phyloP scores from a whole-genome alignment of 2,113 vertebrate genomes.

The Maccullochella peelii region DNA sequence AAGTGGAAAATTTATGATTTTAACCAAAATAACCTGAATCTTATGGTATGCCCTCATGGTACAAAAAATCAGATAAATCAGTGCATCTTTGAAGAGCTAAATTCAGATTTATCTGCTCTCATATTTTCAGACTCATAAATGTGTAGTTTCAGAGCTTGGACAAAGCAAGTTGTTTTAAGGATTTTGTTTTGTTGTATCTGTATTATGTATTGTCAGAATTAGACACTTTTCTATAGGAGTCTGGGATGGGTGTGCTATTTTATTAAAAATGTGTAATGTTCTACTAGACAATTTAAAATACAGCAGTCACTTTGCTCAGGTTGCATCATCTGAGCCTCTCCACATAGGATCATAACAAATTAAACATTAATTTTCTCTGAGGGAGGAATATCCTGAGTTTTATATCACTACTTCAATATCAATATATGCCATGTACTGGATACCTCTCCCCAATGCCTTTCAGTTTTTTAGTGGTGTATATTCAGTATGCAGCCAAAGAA shows the following conservation, averaged over 20 bases:
- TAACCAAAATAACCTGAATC: not conserved
- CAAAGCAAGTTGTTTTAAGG: not conserved
- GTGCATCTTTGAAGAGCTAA: not conserved
- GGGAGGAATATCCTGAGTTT: constrained; percentile 7
- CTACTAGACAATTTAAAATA: constrained; percentile 18
- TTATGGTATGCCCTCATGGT: not conserved
- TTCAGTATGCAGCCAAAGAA: not conserved
- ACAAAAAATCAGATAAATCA: not conserved
- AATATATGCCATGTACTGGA: not conserved
- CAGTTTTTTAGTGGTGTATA: not conserved
- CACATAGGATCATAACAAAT: constrained; percentile 38
- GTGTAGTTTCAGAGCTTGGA: not conserved
- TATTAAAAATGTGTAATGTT: not conserved
- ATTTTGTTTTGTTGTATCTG: not conserved
- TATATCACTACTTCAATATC: constrained; percentile 12
- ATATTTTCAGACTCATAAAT: not conserved
- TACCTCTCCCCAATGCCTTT: not conserved
- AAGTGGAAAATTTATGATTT: not conserved
- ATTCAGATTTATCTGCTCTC: not conserved
- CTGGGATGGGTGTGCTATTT: not conserved
- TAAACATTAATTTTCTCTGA: constrained; percentile 16
- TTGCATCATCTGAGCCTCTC: constrained; percentile 34
- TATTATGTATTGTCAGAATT: not conserved
- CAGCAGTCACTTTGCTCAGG: constrained; percentile 44
- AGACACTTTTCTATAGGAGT: not conserved